phyloP scores from a whole-genome alignment of 2,888 invertebrate species.

The Caenorhabditis zanzibari region DNA sequence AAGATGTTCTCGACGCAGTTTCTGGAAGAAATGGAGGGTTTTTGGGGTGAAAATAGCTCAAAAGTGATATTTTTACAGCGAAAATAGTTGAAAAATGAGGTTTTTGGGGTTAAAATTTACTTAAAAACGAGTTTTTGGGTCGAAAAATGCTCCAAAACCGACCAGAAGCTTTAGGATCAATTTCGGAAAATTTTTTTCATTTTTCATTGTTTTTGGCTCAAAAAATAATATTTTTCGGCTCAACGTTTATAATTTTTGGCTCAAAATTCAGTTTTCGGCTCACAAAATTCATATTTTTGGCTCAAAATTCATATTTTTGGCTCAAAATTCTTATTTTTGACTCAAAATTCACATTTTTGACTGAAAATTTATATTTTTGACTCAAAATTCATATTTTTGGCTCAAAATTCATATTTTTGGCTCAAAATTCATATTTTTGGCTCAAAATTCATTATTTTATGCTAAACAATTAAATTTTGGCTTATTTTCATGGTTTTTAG shows the following conservation, averaged over 20 bases:
- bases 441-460: too few species aligned
- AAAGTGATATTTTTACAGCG: neutral
- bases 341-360: neutral
- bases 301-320: neutral
- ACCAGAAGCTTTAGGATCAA: too few species aligned
- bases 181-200: neutral
- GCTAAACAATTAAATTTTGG: too few species aligned
- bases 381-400: too few species aligned
- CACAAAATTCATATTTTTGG: neutral
- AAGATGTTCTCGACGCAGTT: slow-evolving; percentile 88
- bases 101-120: neutral
- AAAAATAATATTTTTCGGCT: too few species aligned
- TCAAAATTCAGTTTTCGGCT: neutral
- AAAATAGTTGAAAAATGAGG: neutral
- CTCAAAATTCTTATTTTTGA: too few species aligned
- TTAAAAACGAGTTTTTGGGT: neutral
- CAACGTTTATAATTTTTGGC: too few species aligned
- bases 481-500: neutral
- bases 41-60: neutral
- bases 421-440: too few species aligned
- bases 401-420: neutral
- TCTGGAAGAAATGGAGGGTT: slow-evolving; percentile 45
- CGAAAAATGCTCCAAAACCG: too few species aligned
- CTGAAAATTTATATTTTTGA: neutral
- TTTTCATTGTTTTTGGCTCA: neutral